These are phyloP conservation scores for Babylonia areolata DNA, from an alignment of 1,140 invertebrate genomes.

Conservation along the genomic window DNA sequence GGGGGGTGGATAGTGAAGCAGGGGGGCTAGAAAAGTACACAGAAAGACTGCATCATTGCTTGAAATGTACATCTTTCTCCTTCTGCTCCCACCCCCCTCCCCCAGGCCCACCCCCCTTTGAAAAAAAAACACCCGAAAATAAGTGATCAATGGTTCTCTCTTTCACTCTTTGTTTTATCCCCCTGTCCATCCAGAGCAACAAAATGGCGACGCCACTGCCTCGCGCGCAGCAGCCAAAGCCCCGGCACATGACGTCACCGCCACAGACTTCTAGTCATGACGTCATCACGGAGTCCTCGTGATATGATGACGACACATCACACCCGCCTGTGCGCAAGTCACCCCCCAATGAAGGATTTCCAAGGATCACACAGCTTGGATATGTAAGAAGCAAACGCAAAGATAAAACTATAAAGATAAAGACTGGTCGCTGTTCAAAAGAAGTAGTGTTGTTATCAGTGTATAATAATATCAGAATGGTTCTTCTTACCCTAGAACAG, in stretches of 20 bases:
- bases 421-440: not conserved
- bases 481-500: too few relatives aligned
- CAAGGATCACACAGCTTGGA: not conserved
- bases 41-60: too few relatives aligned
- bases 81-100: not conserved
- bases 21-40: too few relatives aligned
- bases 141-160: too few relatives aligned
- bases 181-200: conserved; percentile 39
- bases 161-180: too few relatives aligned
- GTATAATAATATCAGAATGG: too few relatives aligned
- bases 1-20: too few relatives aligned
- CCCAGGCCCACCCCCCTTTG: too few relatives aligned
- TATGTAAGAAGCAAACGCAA: not conserved
- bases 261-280: conserved; percentile 39
- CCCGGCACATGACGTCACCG: not conserved
- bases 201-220: conserved; percentile 23
- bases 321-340: not conserved
- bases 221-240: not conserved
- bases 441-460: too few relatives aligned
- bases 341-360: not conserved
- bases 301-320: not conserved
- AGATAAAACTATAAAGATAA: not conserved
- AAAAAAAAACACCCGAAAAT: too few relatives aligned
- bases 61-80: too few relatives aligned
- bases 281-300: conserved; percentile 14